A percentile compares a stretch with the other conserved stretches of the same genome.
Evolutionary conservation across 2,113 vertebrate genomes (phyloP).

Genomic region (Mixornis gularis): DNA sequence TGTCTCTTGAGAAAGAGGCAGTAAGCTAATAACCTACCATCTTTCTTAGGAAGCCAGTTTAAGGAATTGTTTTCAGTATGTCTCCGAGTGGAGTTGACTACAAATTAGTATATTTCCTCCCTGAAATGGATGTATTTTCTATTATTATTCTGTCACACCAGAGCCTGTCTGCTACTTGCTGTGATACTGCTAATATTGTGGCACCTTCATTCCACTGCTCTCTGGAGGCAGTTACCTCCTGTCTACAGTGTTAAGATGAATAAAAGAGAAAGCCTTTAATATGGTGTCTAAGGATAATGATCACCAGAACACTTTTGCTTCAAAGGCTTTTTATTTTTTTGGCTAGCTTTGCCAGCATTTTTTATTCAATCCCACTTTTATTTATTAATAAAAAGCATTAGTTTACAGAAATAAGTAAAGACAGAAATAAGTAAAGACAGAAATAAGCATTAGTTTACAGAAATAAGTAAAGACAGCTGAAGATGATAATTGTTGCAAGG

Average conservation of each 20-base stretch:
- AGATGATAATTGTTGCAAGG: not conserved
- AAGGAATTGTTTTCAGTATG: not conserved
- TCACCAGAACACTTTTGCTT: not conserved
- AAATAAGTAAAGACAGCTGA: not conserved
- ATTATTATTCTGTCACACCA: conserved; percentile 15
- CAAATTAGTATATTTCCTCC: conserved; percentile 25
- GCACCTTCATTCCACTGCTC: not conserved
- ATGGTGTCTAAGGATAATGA: not conserved
- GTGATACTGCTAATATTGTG: not conserved
- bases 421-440: not conserved
- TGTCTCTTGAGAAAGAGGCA: not conserved
- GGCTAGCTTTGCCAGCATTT: not conserved
- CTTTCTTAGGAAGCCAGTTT: conserved; percentile 22
- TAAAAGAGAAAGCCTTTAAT: not conserved
- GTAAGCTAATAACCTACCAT: not conserved
- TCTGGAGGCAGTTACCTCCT: not conserved
- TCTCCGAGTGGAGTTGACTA: not conserved
- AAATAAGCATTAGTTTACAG: not conserved
- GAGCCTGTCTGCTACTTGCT: not conserved
- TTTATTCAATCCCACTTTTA: not conserved
- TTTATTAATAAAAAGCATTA: not conserved
- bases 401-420: not conserved
- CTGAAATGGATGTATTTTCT: conserved; percentile 24
- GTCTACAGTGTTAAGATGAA: not conserved
- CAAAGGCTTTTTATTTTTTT: not conserved